phyloP scores from a whole-genome alignment of 2,797 vertebrate species.

The Ibycter americanus region DNA sequence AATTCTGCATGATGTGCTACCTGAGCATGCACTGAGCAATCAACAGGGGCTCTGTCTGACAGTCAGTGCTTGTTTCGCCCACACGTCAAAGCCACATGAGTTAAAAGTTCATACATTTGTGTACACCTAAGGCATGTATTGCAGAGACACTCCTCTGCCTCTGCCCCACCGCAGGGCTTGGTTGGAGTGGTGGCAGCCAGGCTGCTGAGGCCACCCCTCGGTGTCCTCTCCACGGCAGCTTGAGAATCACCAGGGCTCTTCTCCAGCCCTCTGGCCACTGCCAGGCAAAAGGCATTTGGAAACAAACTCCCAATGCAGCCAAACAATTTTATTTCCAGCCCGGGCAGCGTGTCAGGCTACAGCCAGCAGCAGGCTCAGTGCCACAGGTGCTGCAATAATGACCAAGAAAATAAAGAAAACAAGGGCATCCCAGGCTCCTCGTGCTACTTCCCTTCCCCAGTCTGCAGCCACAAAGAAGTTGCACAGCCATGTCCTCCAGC shows the following conservation, averaged over 20 bases:
- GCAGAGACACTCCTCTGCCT: background rate
- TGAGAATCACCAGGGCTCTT: background rate
- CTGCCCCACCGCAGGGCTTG: rapidly evolving
- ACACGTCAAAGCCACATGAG: rapidly evolving
- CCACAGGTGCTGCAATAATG: background rate
- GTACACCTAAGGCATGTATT: rapidly evolving
- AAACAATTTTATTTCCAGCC: background rate
- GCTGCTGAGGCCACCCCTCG: background rate
- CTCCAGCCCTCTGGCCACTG: background rate
- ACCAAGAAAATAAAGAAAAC: background rate
- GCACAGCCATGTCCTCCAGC: background rate
- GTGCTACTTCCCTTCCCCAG: background rate
- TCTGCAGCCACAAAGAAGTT: background rate
- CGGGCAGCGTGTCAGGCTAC: rapidly evolving
- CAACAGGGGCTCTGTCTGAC: background rate
- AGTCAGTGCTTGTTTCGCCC: background rate
- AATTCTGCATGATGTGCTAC: too few relatives aligned
- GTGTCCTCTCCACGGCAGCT: background rate
- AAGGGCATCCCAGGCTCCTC: background rate
- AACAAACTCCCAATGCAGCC: background rate
- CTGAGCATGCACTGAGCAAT: rapidly evolving
- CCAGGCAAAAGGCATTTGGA: background rate
- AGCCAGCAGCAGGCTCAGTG: rapidly evolving
- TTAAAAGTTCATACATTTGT: rapidly evolving
- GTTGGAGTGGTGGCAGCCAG: rapidly evolving